Conservation (phyloP, 23 tunicate species). For the Ciona savignyi region DNA sequence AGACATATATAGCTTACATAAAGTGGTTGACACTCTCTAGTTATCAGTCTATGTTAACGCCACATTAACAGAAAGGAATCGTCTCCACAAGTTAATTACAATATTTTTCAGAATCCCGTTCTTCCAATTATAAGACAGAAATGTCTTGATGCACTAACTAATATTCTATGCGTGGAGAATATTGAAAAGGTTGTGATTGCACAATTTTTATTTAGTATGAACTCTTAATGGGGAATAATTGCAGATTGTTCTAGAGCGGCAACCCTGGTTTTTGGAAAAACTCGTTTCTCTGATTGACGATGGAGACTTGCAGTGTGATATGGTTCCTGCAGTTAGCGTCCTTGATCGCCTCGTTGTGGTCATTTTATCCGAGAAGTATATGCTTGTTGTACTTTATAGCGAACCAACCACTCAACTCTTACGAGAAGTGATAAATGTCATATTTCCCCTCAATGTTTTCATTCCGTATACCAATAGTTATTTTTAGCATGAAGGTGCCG, state of each 20-base stretch:
- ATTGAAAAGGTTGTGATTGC: conserved; percentile 63
- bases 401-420: no score
- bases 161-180: conserved; percentile 81
- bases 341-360: conserved; percentile 95
- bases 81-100: no score
- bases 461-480: not conserved
- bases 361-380: conserved; percentile 67
- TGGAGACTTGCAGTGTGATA: conserved; percentile 91
- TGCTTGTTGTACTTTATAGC: not conserved
- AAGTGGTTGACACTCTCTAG: no score
- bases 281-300: conserved; percentile 57
- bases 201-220: not conserved
- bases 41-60: no score
- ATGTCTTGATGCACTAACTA: conserved; percentile 92
- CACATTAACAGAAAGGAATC: no score
- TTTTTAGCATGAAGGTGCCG: conserved; percentile 42
- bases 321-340: conserved; percentile 99
- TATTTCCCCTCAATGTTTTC: not conserved
- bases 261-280: conserved; percentile 80
- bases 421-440: no score
- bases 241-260: conserved; percentile 60
- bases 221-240: not conserved
- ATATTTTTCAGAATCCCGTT: conserved; percentile 54
- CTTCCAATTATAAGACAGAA: conserved; percentile 90
- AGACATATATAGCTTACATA: no score